Conservation (phyloP, 2,113 vertebrate species). For the Phylloscopus trochilus region DNA sequence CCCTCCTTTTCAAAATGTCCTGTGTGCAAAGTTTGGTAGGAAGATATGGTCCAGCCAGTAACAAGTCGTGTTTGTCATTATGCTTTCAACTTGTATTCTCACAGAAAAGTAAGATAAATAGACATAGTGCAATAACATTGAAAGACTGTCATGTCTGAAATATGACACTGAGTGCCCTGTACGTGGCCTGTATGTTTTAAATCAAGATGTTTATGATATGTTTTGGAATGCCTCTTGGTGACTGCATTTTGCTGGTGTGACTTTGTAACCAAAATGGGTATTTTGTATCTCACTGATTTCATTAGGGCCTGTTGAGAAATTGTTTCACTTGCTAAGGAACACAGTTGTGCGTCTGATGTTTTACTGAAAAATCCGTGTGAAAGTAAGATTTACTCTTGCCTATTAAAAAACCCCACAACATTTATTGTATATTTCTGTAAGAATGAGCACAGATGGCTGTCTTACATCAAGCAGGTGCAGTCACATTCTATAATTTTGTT, state of each 20-base stretch:
- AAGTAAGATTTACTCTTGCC: neutral
- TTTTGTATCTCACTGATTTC: neutral
- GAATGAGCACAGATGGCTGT: neutral
- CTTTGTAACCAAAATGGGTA: neutral
- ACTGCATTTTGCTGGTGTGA: neutral
- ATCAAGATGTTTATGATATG: neutral
- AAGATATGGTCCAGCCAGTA: neutral
- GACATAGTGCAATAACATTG: neutral
- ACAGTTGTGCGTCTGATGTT: neutral
- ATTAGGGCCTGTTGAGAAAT: neutral
- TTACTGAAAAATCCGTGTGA: neutral
- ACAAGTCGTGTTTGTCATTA: neutral
- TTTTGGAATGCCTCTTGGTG: neutral
- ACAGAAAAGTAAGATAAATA: neutral
- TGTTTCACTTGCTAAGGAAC: neutral
- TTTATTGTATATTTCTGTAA: neutral
- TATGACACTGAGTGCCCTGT: neutral
- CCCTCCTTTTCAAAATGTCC: neutral
- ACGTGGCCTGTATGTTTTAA: neutral
- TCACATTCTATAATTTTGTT: neutral
- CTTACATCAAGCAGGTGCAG: neutral
- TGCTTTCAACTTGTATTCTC: neutral
- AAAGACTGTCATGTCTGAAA: neutral
- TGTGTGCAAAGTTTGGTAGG: neutral
- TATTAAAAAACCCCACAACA: neutral